phyloP scores from a whole-genome alignment of 2,113 vertebrate genomes.

The Caranx melampygus region DNA sequence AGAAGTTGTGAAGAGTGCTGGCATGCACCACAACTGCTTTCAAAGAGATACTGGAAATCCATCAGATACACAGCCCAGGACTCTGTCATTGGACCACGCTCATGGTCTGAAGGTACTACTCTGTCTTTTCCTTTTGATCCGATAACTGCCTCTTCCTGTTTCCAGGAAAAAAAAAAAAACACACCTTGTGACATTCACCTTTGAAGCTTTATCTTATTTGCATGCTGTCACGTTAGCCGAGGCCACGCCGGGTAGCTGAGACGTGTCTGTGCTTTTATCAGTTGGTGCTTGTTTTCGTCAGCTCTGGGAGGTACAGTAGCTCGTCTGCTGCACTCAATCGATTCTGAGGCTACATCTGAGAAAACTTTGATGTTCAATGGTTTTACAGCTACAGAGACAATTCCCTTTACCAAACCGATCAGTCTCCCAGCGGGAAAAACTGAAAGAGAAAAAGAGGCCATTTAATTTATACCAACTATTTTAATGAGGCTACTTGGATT shows the following conservation, averaged over 20 bases:
- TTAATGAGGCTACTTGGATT: no score
- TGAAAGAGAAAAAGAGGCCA: no score
- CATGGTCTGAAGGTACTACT: not conserved
- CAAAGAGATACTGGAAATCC: constrained; percentile 19
- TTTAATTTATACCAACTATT: no score
- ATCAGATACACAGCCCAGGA: constrained; percentile 19
- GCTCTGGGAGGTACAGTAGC: not conserved
- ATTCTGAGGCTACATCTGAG: constrained; percentile 2
- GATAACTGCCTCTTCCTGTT: constrained; percentile 2
- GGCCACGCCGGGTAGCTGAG: not conserved
- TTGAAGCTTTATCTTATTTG: constrained; percentile 21
- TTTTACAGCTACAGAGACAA: no score
- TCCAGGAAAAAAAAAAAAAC: not conserved
- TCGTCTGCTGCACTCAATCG: not conserved
- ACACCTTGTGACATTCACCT: constrained; percentile 2
- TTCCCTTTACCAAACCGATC: no score
- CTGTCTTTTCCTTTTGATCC: constrained; percentile 17
- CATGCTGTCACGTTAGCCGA: not conserved
- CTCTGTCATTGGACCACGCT: constrained; percentile 12
- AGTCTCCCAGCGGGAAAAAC: no score
- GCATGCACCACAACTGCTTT: constrained; percentile 21
- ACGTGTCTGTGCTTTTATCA: not conserved
- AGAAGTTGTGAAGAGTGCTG: constrained; percentile 13
- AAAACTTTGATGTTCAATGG: not conserved
- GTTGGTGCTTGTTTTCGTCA: not conserved